Conservation (phyloP, 2,888 invertebrate species). For the Mythimna vitellina region DNA sequence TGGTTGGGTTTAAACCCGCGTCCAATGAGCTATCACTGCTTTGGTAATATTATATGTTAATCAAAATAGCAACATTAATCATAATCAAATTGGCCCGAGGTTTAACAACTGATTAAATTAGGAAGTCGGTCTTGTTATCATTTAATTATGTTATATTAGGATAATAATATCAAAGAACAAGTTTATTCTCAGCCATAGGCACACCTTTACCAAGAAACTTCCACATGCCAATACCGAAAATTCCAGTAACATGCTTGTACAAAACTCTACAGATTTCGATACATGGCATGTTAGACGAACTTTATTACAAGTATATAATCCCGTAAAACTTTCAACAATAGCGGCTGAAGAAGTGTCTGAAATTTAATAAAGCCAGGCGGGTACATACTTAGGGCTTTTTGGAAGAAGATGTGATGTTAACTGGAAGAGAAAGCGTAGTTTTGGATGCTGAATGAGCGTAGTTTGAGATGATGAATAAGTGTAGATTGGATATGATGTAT, state of each 20-base stretch:
- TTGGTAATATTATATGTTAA: too few species aligned
- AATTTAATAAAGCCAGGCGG: conserved; percentile 72
- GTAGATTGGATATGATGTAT: too few species aligned
- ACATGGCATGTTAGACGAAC: conserved; percentile 59
- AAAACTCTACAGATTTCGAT: conserved; percentile 51
- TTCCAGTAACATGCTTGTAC: conserved; percentile 16
- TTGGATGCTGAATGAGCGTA: not conserved
- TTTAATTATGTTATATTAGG: not conserved
- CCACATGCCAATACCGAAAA: conserved; percentile 16
- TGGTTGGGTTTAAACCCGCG: too few species aligned
- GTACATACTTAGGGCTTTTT: conserved; percentile 57
- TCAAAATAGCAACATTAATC: too few species aligned
- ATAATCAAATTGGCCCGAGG: too few species aligned
- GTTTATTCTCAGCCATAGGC: not conserved
- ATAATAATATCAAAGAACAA: not conserved
- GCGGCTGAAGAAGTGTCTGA: conserved; percentile 63
- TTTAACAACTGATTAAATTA: not conserved
- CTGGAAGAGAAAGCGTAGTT: conserved; percentile 36
- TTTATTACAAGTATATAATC: conserved; percentile 67
- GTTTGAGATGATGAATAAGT: not conserved
- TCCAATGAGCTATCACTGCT: too few species aligned
- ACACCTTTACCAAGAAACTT: conserved; percentile 8
- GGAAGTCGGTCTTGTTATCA: not conserved
- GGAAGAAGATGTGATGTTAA: not conserved
- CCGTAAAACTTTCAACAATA: conserved; percentile 61